phyloP scores from a whole-genome alignment of 2,888 invertebrate species.

The Clusia tigrina region DNA sequence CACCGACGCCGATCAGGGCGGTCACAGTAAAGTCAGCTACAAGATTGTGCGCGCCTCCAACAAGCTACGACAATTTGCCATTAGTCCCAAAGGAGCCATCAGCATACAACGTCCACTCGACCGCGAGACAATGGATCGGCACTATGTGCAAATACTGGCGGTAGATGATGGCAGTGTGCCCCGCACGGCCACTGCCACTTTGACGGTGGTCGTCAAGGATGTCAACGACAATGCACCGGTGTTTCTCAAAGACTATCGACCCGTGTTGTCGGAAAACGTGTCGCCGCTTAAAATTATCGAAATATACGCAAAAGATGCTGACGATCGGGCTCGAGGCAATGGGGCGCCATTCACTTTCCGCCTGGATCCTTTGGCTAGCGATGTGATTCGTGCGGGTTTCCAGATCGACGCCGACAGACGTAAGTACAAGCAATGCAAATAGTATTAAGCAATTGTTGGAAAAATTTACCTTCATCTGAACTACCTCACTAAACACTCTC shows the following conservation, averaged over 20 bases:
- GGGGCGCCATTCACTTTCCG: constrained; percentile 94
- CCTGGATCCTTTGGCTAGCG: constrained; percentile 89
- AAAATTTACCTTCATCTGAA: too few species aligned
- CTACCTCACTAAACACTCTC: too few species aligned
- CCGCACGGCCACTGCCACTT: constrained; percentile 89
- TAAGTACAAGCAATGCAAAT: constrained; percentile 64
- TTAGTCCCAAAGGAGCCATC: constrained; percentile 92
- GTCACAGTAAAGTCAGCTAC: constrained; percentile 86
- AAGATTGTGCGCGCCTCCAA: constrained; percentile 90
- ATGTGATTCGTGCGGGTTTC: constrained; percentile 90
- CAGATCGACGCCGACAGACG: constrained; percentile 95
- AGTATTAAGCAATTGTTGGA: too few species aligned
- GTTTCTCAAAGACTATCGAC: constrained; percentile 87
- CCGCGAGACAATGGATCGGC: constrained; percentile 90
- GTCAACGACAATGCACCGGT: constrained; percentile 94
- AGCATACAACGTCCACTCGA: constrained; percentile 91
- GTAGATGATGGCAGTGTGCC: constrained; percentile 92
- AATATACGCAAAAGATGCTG: constrained; percentile 89
- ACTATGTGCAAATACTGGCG: constrained; percentile 93
- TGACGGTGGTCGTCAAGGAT: constrained; percentile 92
- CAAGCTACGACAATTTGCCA: constrained; percentile 89
- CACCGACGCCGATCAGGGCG: constrained; percentile 92
- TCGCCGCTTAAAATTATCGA: constrained; percentile 89
- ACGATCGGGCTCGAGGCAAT: constrained; percentile 89
- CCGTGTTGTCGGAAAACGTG: constrained; percentile 90